phyloP scores from a whole-genome alignment of 2,797 vertebrate genomes.

The Cryptoprocta ferox region DNA sequence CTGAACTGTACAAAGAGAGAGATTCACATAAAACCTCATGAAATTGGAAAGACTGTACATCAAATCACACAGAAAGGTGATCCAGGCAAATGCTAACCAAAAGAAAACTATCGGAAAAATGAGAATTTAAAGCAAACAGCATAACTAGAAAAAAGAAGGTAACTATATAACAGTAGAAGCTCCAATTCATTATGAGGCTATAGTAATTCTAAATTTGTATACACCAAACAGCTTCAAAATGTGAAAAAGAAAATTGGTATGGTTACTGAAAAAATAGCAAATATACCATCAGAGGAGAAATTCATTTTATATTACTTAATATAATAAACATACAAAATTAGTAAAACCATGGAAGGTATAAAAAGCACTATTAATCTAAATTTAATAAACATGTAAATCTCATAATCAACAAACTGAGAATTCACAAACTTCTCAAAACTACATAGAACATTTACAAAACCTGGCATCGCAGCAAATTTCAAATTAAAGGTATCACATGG shows the following conservation, averaged over 20 bases:
- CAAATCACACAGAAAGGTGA: neutral
- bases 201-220: neutral
- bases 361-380: neutral
- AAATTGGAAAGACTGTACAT: neutral
- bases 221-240: neutral
- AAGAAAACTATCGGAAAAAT: neutral
- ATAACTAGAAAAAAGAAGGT: neutral
- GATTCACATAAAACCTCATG: neutral
- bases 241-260: neutral
- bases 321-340: neutral
- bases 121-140: neutral
- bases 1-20: neutral
- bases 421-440: neutral
- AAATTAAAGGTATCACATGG: rapidly evolving
- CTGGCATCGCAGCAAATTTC: neutral
- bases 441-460: neutral
- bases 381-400: neutral
- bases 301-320: neutral
- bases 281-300: neutral
- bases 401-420: neutral
- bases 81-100: neutral
- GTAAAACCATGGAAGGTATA: neutral
- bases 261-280: neutral
- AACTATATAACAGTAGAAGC: neutral
- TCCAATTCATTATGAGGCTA: neutral